Evolutionary conservation across 2,888 invertebrate species (phyloP).

Genomic region (Pachycephus smyrnensis): DNA sequence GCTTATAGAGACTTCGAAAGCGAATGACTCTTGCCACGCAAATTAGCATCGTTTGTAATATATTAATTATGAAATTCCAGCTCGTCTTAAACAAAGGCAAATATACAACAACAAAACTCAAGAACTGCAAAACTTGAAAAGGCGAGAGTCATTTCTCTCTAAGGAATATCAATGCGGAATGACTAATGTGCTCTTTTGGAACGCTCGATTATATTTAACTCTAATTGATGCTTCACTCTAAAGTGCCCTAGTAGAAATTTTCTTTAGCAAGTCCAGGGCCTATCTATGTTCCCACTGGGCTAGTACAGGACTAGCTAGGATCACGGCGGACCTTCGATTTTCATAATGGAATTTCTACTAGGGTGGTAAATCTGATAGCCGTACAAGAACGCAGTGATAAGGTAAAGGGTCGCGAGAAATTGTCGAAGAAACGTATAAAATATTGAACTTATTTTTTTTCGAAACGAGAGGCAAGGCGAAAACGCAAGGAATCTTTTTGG

Average conservation of each 20-base stretch:
- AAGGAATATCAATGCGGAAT: not conserved
- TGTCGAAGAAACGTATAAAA: not conserved
- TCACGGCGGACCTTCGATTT: not conserved
- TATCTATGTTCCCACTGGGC: not conserved
- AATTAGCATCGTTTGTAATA: not conserved
- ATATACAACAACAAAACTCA: not conserved
- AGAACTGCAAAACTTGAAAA: not conserved
- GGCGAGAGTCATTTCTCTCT: not conserved
- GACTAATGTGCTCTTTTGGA: not conserved
- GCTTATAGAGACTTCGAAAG: not conserved
- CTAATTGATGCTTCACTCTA: not conserved
- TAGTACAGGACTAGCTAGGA: not conserved
- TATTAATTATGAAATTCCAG: not conserved
- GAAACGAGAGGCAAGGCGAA: not conserved
- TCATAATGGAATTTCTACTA: not conserved
- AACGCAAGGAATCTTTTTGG: not conserved
- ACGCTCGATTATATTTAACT: not conserved
- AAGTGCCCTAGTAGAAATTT: not conserved
- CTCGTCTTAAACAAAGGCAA: not conserved
- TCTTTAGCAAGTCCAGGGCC: not conserved
- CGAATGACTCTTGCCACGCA: not conserved
- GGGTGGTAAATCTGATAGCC: not conserved
- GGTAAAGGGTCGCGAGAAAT: not conserved
- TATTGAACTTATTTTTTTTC: not conserved
- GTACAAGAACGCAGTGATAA: not conserved